These are phyloP conservation scores for Gymnarchus niloticus DNA, from an alignment of 2,113 vertebrate genomes.

Conservation along the genomic window DNA sequence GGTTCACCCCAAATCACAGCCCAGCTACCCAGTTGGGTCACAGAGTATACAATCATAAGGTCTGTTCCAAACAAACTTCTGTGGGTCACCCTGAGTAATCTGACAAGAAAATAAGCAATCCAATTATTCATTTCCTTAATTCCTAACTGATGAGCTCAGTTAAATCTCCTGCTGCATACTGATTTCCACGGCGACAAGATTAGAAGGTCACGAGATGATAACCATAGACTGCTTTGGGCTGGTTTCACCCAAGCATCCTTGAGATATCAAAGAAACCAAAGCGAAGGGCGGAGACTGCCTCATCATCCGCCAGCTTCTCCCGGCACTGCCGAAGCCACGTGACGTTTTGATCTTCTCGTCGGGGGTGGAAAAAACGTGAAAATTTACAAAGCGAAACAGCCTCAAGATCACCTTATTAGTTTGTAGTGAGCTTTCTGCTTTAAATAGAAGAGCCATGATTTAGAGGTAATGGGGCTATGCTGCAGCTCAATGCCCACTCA, in stretches of 20 bases:
- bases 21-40: not conserved
- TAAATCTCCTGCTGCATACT: not conserved
- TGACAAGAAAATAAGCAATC: not conserved
- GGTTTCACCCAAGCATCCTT: not conserved
- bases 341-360: not conserved
- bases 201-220: not conserved
- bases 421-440: not conserved
- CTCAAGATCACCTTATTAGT: not conserved
- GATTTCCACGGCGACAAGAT: constrained; percentile 11
- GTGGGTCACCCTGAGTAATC: constrained; percentile 12
- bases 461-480: not conserved
- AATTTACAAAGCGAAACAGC: not conserved
- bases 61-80: not conserved
- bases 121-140: constrained; percentile 5
- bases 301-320: not conserved
- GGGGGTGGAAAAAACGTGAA: not conserved
- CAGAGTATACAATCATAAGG: not conserved
- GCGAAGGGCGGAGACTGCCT: not conserved
- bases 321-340: not conserved
- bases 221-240: not conserved
- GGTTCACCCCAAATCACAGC: not conserved
- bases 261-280: not conserved
- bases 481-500: not conserved
- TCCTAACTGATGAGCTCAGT: constrained; percentile 9
- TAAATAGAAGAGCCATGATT: no score